These are phyloP conservation scores for Solenopsis fugax DNA, from an alignment of 1,140 invertebrate genomes.

Conservation along the genomic window DNA sequence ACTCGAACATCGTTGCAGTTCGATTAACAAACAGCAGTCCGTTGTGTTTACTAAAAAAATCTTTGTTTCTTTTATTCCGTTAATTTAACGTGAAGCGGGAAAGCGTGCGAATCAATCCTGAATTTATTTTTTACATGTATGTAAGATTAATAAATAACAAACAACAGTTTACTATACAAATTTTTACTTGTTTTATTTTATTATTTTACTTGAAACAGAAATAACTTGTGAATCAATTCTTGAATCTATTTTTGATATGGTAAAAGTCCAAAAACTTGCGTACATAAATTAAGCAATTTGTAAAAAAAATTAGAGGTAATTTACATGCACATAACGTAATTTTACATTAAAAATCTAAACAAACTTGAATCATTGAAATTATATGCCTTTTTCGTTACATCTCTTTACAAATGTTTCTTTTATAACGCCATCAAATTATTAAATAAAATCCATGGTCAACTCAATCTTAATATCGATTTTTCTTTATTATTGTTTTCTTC, in stretches of 20 bases:
- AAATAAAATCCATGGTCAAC: neutral
- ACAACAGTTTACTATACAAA: neutral
- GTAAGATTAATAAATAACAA: neutral
- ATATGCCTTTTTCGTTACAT: neutral
- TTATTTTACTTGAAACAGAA: neutral
- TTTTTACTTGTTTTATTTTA: neutral
- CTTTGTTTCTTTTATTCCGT: neutral
- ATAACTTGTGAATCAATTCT: neutral
- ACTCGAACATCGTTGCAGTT: neutral
- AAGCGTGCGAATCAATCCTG: neutral
- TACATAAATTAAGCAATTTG: neutral
- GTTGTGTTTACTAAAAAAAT: neutral
- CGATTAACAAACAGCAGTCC: neutral
- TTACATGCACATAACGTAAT: neutral
- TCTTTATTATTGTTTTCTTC: neutral
- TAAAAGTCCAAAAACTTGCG: neutral
- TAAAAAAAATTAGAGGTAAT: neutral
- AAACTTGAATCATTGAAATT: neutral
- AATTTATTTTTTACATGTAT: neutral
- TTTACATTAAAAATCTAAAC: neutral
- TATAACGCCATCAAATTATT: neutral
- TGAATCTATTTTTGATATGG: neutral
- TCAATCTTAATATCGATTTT: neutral
- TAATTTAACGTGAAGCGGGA: neutral
- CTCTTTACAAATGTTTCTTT: neutral